Evolutionary conservation across 2,113 vertebrate genomes (phyloP), one percentile per base, ranked within the genome.

Genomic region (Chloropsis cyanopogon): DNA sequence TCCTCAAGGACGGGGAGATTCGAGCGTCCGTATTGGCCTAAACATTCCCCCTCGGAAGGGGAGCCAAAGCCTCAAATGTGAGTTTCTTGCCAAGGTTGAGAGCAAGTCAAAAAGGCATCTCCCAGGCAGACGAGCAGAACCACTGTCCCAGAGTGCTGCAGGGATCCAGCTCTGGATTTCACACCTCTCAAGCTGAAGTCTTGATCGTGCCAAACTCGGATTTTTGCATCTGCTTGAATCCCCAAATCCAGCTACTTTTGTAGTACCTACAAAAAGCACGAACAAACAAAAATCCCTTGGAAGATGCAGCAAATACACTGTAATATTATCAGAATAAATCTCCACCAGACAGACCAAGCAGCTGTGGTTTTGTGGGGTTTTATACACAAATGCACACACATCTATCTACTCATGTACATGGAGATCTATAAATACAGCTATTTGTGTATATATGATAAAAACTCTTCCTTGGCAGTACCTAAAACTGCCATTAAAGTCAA

Each of bases 1-100:
- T 69, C 37, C 64, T 61, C 11, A 20, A 31, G 68, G 26, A 14
- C 71, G 35, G 53, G 39, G 69, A 65, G 60, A 75, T 33, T 37
- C 31, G 17, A 68, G 57, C 7, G 72, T 82, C 72, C 1, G 0
- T 7, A 4, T 0, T 68, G 52, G 65, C 76, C 68, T 31, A 5
- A 70, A 47, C 10, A 50, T 63, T 66, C 44, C 39, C 70, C 52
- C 13, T 42, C 6, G 76, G 66, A 53, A 75, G 41, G n/a, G 68
- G 2, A 89, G 57, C 31, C 83, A 75, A 82, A 84, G 77, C 77
- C 86, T 76, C 57, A 37, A 12, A 26, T 1, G 22, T 2, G 65
- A 78, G 20, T 16, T 70, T 42, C 49, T 44, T 91, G 80, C 86
- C 88, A 90, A 77, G 79, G 79, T 0, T 1, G 11, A 91, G 47